Base-by-base conservation (phyloP, 2,797 vertebrate species). In the Spinibarbus caldwelli region DNA sequence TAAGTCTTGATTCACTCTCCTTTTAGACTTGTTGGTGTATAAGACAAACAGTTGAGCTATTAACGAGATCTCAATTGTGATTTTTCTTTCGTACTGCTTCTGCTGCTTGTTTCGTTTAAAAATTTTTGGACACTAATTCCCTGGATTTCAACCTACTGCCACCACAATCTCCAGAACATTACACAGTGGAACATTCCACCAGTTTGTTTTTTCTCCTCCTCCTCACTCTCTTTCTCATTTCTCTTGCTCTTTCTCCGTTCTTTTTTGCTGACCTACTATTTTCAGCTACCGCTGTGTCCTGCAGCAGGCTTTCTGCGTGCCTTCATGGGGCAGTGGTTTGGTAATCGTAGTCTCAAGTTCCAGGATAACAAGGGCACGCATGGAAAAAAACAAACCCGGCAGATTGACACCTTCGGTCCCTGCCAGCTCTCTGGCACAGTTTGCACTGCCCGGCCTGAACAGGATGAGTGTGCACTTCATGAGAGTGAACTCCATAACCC, bases 151-250 rank as follows among this genome's bases (percentile, higher is more conserved):
- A 70, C 79, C 80, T 86, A 54, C 71, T 86, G 76, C 78, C 75
- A 3, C 77, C 72, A 75, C 84, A 82, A 54, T 45, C 81, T 85
- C 78, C 43, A 78, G 79, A 86, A 87, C 89, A 83, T 88, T 87
- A 85, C 85, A 86, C 80, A 86, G 84, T 87, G 86, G 87, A 90
- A 88, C 87, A 87, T 88, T 87, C 87, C 86, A 88, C 71, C 38
- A 64, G 67, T 45, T 84, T 26, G 43, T 43, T 87, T 82, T 66
- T 34, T 10, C 26, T 45, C 29, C 45, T n/a, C 59, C 31, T 67
- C 47, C 38, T 52, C 34, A 64, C 26, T 26, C 45, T 45, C 26
- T 36, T 8, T 59, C 29, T 71, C 36, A 68, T 76, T 57, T 62
- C 64, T 78, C 67, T 75, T 15, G 26, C 14, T 68, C 54, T 78